phyloP scores from a whole-genome alignment of 2,888 invertebrate species.

The Sarcophaga rosellei region DNA sequence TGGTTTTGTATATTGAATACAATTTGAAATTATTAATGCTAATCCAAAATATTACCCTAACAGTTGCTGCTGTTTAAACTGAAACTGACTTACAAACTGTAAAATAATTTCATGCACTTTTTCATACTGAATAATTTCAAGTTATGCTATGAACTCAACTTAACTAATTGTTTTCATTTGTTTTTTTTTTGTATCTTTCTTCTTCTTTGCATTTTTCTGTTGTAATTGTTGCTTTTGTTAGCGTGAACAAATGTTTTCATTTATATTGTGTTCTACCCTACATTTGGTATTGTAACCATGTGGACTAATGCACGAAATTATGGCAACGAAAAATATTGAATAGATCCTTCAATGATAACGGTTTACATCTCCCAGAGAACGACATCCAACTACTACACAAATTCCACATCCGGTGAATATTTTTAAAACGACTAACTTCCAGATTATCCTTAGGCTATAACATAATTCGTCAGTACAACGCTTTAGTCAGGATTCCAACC shows the following conservation, averaged over 20 bases:
- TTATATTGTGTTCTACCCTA: constrained; percentile 3
- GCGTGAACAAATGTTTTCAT: constrained; percentile 38
- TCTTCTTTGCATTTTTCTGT: neutral
- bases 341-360: too few species aligned
- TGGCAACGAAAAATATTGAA: too few species aligned
- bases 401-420: too few species aligned
- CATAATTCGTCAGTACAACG: too few species aligned
- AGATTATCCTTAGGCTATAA: too few species aligned
- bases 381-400: too few species aligned
- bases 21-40: constrained; percentile 31
- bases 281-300: neutral
- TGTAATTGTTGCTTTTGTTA: constrained; percentile 5
- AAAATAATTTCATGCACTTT: constrained; percentile 5
- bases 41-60: constrained; percentile 55
- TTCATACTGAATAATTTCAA: constrained; percentile 43
- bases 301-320: too few species aligned
- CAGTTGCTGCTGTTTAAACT: constrained; percentile 6
- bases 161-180: constrained; percentile 44
- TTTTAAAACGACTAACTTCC: too few species aligned
- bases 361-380: too few species aligned
- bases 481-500: too few species aligned
- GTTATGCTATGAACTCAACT: constrained; percentile 19
- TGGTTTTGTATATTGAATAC: neutral
- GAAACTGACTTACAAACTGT: constrained; percentile 1
- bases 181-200: neutral